Evolutionary conservation across 1,140 invertebrate species (phyloP).

Genomic region (Bombus impatiens): DNA sequence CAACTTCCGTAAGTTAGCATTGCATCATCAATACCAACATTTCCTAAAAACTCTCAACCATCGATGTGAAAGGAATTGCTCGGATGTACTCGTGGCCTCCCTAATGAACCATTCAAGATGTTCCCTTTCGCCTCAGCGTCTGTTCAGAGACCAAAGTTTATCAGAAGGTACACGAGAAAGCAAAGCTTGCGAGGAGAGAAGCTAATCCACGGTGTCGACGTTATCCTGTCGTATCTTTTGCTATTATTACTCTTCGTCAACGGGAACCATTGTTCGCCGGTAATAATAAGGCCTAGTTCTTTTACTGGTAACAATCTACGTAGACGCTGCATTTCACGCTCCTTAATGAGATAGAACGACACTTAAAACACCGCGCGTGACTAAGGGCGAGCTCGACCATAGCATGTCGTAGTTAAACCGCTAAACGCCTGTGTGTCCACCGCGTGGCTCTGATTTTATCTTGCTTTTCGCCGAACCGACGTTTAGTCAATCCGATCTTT

Average conservation of each 20-base stretch:
- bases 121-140: neutral
- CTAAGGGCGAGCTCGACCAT: constrained; percentile 55
- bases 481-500: too few species aligned
- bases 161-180: neutral
- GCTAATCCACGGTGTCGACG: neutral
- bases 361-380: constrained; percentile 67
- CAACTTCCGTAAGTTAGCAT: neutral
- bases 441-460: neutral
- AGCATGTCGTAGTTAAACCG: constrained; percentile 18
- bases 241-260: constrained; percentile 46
- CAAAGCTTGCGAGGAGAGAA: neutral
- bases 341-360: constrained; percentile 66
- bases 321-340: constrained; percentile 16
- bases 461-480: too few species aligned
- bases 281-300: neutral
- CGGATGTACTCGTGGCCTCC: neutral
- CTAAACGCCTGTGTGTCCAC: neutral
- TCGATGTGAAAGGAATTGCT: neutral
- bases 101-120: constrained; percentile 25
- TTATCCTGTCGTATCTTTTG: constrained; percentile 43
- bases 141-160: neutral
- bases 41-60: neutral
- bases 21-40: neutral
- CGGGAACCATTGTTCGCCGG: neutral
- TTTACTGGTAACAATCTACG: constrained; percentile 1